Conservation (phyloP, 2,888 invertebrate species). For the Troilus luridus region DNA sequence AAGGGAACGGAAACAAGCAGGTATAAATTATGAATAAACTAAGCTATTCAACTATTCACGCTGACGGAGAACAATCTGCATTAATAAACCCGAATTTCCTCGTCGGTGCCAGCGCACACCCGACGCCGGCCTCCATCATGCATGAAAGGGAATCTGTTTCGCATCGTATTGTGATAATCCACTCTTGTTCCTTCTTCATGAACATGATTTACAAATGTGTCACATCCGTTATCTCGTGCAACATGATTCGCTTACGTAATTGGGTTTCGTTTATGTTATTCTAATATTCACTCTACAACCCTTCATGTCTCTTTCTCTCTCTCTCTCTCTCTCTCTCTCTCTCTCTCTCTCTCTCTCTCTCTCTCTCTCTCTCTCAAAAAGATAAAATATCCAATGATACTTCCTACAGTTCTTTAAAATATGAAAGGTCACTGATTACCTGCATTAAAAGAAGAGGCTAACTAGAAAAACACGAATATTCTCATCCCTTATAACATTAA, state of each 20-base stretch:
- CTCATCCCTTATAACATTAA: no score
- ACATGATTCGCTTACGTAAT: background rate
- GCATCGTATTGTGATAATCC: slow-evolving; percentile 9
- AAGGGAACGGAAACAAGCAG: background rate
- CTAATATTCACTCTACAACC: background rate
- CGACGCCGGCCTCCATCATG: background rate
- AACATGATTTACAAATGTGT: slow-evolving; percentile 24
- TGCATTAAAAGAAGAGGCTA: no score
- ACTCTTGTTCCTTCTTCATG: background rate
- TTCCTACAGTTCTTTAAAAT: no score
- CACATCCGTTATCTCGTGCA: background rate
- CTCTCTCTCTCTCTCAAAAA: no score
- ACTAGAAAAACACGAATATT: no score
- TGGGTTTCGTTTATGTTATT: background rate
- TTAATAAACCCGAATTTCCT: slow-evolving; percentile 29
- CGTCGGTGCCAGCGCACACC: background rate
- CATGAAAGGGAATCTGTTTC: slow-evolving; percentile 5
- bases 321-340: no score
- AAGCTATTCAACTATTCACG: background rate
- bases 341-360: no score
- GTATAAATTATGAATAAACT: slow-evolving; percentile 8
- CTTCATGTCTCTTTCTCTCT: no score
- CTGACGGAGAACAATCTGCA: background rate
- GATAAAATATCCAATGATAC: no score
- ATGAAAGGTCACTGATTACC: no score